These are phyloP conservation scores for Dendroctonus valens DNA, from an alignment of 1,140 invertebrate species.

Conservation along the genomic window DNA sequence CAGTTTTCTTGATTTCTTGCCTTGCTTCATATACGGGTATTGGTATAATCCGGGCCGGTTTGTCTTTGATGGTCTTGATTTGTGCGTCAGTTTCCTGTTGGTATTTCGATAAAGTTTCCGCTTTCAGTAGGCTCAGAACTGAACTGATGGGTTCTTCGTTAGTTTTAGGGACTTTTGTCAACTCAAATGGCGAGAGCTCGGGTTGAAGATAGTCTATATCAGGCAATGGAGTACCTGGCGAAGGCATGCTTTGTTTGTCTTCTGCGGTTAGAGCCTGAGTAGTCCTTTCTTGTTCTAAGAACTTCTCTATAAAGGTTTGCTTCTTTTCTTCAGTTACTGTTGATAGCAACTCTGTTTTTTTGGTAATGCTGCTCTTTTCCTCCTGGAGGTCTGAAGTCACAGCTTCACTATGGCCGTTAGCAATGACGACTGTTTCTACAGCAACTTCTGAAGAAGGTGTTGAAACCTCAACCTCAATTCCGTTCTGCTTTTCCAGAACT, in stretches of 20 bases:
- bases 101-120: conserved; percentile 27
- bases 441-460: not conserved
- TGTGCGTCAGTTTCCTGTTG: conserved; percentile 14
- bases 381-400: not conserved
- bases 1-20: not conserved
- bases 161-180: not conserved
- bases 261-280: too few species aligned
- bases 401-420: not conserved
- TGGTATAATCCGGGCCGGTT: not conserved
- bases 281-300: too few species aligned
- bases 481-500: not conserved
- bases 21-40: not conserved
- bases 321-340: too few species aligned
- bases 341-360: too few species aligned
- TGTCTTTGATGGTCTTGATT: conserved; percentile 7
- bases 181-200: not conserved
- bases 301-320: too few species aligned
- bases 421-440: not conserved
- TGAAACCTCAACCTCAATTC: not conserved
- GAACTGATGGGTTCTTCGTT: not conserved
- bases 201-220: conserved; percentile 23
- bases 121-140: conserved; percentile 19
- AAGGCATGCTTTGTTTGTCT: conserved; percentile 10
- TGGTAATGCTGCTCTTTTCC: too few species aligned
- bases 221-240: conserved; percentile 19